Evolutionary conservation across 2,888 invertebrate species (phyloP), one percentile per base, ranked within the genome.

Genomic region (Xylota sylvarum): DNA sequence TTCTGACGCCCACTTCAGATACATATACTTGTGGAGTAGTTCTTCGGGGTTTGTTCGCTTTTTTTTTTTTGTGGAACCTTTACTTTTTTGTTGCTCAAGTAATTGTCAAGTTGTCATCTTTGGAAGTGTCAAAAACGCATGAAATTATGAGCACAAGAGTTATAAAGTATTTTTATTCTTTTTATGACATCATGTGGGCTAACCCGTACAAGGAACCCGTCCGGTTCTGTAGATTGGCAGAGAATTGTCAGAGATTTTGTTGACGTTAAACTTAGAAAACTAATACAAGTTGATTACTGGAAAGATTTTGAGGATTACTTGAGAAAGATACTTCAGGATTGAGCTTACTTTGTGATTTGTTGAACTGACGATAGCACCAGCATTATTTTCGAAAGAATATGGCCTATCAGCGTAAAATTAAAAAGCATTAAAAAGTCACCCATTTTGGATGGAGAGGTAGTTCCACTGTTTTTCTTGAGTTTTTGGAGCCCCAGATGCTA

Each of bases 1-100:
- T 64, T 32, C 43, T 46, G 37, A 73, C 80, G 80, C 80, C 80
- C 73, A 80, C 80, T 74, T 43, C 9, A 2, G 50, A 17, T 43
- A 4, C 30, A 32, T 56, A 27, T 56, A 9, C 3, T 4, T 37
- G 7, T 10, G 7, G 37, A 37, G 6, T 23, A n/a, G 19, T 2
- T 30, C 46, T 32, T 7, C 1, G 5, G 6, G 4, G 0, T 56
- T 48, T 40, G 27, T 6, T 56, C 30, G 7, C 10, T 5, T 6
- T n/a, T 32, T 74, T 43, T 0, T 37, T 30, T 40, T 30, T 30
- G 17, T 40, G 14, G 9, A 40, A n/a, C 43, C 30, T 70, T 48
- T n/a, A 27, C 32, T 2, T 32, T 62, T 40, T 32, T 14, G 19
- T 12, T 55, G 74, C 12, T 32, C 12, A 43, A 30, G 40, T 23